Base-by-base conservation (phyloP, 1,140 invertebrate species). In the Plodia interpunctella region DNA sequence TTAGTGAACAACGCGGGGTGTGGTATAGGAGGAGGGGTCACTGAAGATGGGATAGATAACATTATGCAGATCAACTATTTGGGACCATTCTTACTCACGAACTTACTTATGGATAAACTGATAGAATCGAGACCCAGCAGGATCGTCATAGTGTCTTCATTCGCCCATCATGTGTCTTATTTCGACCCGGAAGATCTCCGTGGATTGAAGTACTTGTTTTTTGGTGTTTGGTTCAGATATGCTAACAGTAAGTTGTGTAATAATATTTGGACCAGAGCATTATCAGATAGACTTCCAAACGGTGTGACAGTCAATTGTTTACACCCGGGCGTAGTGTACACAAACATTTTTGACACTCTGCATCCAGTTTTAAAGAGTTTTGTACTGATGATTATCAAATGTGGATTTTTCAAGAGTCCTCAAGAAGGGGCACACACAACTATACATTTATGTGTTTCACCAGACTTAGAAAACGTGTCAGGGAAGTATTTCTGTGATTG, bases 1-100 rank as follows among this genome's bases (percentile, higher is more conserved):
- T 80, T 96, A 0, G 92, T 96, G 9, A 95, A 95, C 66, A 96
- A 96, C 81, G 94, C 94, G 30, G 94, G 91, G 0, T 92, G 1
- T 44, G 68, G 52, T 4, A 66, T 65, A 5, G 2, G 71, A 0
- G 63, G 78, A 15, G 68, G 68, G 54, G 44, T 83, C 3, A 93
- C 92, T 10, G 90, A 91, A 38, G 92, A 94, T 81, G 92, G 92
- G 4, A 78, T 93, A 18, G 91, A 94, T 55, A 67, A 80, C 1
- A 82, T 91, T 2, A 93, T 93, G 90, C 92, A 93, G 69, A 87
- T 91, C 11, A 94, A 95, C 74, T 90, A 94, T 76, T 91, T 94
- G 59, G 93, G 93, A 49, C 93, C 92, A 8, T 94, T 94, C 76
- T 80, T 94, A 10, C 73, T 95, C 4, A 94, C 94, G 5, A 91